Percentiles rank a stretch among this genome's conserved stretches.
Conservation (phyloP, 2,797 vertebrate species). For the Rhynchonycteris naso region DNA sequence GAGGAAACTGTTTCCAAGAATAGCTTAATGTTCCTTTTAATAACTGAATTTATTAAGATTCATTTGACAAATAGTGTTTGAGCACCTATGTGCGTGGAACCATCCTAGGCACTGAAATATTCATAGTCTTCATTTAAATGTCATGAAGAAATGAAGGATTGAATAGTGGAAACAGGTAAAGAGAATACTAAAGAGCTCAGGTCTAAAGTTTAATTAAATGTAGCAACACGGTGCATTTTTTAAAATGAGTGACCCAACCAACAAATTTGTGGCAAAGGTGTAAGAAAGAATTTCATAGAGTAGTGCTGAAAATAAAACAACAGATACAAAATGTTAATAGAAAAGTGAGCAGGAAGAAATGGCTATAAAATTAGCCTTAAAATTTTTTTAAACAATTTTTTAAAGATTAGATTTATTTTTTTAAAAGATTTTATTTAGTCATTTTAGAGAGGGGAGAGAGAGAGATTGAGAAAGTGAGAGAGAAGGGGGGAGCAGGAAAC, state of each 20-base stretch:
- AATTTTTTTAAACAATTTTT: no score
- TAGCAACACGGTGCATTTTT: neutral
- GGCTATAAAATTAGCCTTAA: neutral
- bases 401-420: no score
- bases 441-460: no score
- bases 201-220: neutral
- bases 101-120: neutral
- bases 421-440: no score
- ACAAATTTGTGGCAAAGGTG: neutral
- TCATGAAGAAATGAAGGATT: neutral
- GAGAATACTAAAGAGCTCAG: neutral
- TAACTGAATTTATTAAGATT: neutral
- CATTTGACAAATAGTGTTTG: conserved; percentile 9
- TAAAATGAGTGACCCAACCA: neutral
- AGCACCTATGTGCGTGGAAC: neutral
- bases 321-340: neutral
- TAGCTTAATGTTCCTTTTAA: neutral
- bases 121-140: neutral
- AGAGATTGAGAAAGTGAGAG: no score
- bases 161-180: conserved; percentile 20
- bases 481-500: no score
- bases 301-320: neutral
- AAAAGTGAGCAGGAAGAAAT: conserved; percentile 5
- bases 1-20: neutral
- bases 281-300: neutral